Conservation (phyloP, 2,888 invertebrate species). For the Dynastes hyllus region DNA sequence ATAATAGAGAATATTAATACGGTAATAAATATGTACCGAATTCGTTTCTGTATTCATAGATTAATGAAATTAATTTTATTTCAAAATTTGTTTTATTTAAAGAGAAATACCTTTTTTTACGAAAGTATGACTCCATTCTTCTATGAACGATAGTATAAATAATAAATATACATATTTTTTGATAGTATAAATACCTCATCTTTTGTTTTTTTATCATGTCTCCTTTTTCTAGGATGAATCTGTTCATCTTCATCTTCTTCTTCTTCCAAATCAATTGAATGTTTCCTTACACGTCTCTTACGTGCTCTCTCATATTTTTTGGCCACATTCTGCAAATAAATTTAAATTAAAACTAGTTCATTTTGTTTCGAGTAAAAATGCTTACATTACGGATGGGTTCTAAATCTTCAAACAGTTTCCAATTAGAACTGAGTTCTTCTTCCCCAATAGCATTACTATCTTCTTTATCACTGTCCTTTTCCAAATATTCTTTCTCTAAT, state of each 20-base stretch:
- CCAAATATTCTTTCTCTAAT: neutral
- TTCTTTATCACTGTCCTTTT: neutral
- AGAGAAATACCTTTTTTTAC: too few species aligned
- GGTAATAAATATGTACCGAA: too few species aligned
- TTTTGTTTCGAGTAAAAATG: neutral
- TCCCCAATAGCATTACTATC: neutral
- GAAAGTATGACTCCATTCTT: too few species aligned
- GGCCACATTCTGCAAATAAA: constrained; percentile 14
- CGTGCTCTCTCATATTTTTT: constrained; percentile 23
- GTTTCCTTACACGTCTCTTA: constrained; percentile 1
- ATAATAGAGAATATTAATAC: too few species aligned
- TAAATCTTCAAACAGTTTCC: constrained; percentile 50
- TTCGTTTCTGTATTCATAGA: too few species aligned
- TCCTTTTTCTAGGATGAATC: constrained; percentile 20
- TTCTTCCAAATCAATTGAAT: constrained; percentile 17
- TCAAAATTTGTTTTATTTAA: too few species aligned
- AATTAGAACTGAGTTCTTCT: neutral
- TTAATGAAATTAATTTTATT: too few species aligned
- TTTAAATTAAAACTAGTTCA: neutral
- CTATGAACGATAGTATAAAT: too few species aligned
- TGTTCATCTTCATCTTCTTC: constrained; percentile 29
- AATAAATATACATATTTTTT: too few species aligned
- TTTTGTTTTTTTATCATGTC: constrained; percentile 45
- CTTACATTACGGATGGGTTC: constrained; percentile 36
- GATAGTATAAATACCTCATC: constrained; percentile 39